Conservation (phyloP, 2,113 vertebrate species). For the Eulacestoma nigropectus region DNA sequence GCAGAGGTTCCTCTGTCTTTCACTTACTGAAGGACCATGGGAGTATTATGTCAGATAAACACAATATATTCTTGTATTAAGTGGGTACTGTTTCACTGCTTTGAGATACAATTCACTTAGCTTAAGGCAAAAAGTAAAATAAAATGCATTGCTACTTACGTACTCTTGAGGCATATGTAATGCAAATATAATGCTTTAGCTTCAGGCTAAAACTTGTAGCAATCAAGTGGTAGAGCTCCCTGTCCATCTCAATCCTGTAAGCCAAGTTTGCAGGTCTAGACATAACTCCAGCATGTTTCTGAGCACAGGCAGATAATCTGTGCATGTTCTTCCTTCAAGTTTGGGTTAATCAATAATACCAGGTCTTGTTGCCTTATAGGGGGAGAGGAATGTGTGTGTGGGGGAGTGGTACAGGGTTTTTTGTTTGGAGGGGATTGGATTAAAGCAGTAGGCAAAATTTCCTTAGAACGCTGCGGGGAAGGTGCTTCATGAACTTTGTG, state of each 20-base stretch:
- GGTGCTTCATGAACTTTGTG: background rate
- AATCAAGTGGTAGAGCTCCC: background rate
- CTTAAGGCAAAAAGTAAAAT: constrained; percentile 32
- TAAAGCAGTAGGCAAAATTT: background rate
- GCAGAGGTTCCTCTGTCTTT: background rate
- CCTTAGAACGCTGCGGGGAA: background rate
- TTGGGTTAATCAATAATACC: background rate
- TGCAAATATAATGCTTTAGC: constrained; percentile 54
- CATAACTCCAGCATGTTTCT: background rate
- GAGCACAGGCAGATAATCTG: background rate
- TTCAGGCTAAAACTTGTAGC: constrained; percentile 37
- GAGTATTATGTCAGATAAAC: background rate
- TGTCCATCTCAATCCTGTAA: constrained; percentile 21
- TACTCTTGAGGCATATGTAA: constrained; percentile 26
- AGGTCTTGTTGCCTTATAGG: background rate
- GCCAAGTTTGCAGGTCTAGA: background rate
- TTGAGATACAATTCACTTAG: constrained; percentile 8
- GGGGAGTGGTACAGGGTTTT: background rate
- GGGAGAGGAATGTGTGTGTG: background rate
- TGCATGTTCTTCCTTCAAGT: background rate
- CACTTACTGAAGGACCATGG: background rate
- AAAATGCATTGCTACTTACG: background rate
- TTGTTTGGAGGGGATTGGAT: background rate
- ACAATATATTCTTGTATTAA: constrained; percentile 1
- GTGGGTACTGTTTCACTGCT: background rate